Base-by-base conservation (phyloP, 2,113 vertebrate genomes). In the Isichthys henryi region DNA sequence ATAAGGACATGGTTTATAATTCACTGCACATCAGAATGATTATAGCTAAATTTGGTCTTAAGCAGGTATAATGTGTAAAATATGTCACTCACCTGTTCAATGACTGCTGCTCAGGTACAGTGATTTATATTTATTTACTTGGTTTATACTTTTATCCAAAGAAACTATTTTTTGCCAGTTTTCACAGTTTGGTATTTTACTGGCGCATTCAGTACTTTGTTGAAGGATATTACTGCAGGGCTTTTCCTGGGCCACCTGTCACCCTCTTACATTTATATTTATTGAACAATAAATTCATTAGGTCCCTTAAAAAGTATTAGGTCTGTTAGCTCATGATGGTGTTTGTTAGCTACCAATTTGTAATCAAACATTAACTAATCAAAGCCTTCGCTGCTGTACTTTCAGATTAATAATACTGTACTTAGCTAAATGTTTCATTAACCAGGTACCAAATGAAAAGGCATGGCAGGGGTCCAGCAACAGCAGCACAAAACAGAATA, bases 381-480 rank as follows among this genome's bases (percentile, higher is more conserved):
- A 45, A 84, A 43, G 43, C 82, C 39, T n/a, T 84, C 31, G 48
- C 3, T 83, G 43, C 82, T n/a, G 35, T 70, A 45, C 39, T 82
- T 19, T 45, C 46, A 84, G 45, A n/a, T 46, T 19, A 23, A 48
- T 84, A 19, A 19, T 80, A 43, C 74, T 80, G 35, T 43, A 43
- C 74, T 80, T 80, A 80, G 31, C 35, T 80, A 80, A 80, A 80
- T 80, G 74, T 80, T 80, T 43, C n/a, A 86, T 86, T 50, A 86
- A 27, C 45, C 45, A 6, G 23, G 94, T 90, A 94, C 92, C 93
- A 96, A 95, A 94, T 95, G 94, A 92, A 94, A 94, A 94, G 94
- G 90, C 85, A 92, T 95, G 96, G 95, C 95, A 93, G 17, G 88
- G 93, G 89, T 96, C 96, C 96, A 96, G 94, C 92, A 93, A 94